Evolutionary conservation across 35 echinoderm and acorn worm genomes (phyloP).

Genomic region (Apostichopus japonicus): DNA sequence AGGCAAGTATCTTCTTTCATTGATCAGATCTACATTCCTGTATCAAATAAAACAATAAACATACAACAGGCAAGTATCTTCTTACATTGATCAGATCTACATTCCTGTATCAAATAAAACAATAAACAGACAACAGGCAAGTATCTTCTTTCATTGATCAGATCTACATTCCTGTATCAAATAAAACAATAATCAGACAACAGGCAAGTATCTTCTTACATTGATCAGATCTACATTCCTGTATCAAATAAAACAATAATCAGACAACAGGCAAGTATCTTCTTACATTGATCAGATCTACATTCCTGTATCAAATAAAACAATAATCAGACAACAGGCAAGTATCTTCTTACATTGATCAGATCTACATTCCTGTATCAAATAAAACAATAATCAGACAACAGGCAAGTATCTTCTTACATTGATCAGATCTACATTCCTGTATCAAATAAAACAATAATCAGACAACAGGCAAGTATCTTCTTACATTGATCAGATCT

Average conservation of each 20-base stretch:
- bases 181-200: background rate
- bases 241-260: background rate
- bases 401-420: background rate
- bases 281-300: background rate
- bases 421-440: background rate
- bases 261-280: background rate
- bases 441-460: background rate
- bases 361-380: background rate
- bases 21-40: background rate
- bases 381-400: background rate
- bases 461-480: background rate
- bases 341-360: slow-evolving; percentile 4
- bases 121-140: background rate
- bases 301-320: background rate
- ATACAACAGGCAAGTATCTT: background rate
- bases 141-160: background rate
- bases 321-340: background rate
- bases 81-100: background rate
- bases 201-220: slow-evolving; percentile 4
- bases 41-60: background rate
- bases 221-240: background rate
- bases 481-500: background rate
- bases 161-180: background rate
- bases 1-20: background rate
- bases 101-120: background rate